Evolutionary conservation across 2,113 vertebrate genomes (phyloP).

Genomic region (Gadus chalcogrammus): DNA sequence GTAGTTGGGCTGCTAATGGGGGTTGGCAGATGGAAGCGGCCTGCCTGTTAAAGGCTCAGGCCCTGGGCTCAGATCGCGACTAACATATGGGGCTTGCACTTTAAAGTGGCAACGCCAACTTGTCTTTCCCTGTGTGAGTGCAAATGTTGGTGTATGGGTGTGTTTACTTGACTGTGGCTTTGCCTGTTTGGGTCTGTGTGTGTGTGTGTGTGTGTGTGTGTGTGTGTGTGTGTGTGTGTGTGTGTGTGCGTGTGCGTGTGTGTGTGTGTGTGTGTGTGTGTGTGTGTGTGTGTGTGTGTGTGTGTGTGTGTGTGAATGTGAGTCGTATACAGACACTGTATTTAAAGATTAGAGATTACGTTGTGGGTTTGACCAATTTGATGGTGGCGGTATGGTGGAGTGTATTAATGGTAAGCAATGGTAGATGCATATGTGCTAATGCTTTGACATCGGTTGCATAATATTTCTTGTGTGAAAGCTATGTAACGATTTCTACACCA

Average conservation of each 20-base stretch:
- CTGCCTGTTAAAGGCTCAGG: conserved; percentile 55
- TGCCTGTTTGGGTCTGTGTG: not conserved
- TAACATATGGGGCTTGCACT: conserved; percentile 54
- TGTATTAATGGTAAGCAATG: too few species aligned
- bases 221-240: not conserved
- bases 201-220: not conserved
- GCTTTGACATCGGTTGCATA: too few species aligned
- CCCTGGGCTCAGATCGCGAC: conserved; percentile 45
- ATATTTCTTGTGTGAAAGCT: too few species aligned
- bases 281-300: not conserved
- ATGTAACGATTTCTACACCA: too few species aligned
- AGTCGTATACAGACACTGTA: not conserved
- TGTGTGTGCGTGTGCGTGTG: not conserved
- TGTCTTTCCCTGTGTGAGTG: not conserved
- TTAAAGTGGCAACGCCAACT: conserved; percentile 30
- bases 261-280: not conserved
- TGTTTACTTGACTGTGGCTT: not conserved
- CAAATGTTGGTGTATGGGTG: not conserved
- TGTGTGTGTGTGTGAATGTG: not conserved
- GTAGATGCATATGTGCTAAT: too few species aligned
- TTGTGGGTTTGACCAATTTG: not conserved
- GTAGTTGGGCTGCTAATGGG: conserved; percentile 45
- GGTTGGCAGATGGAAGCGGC: conserved; percentile 57
- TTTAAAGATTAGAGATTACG: not conserved
- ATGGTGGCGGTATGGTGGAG: too few species aligned